Evolutionary conservation across 37 sponge, comb jelly and placozoan species (phyloP).

Genomic region (Chondrosia reniformis): DNA sequence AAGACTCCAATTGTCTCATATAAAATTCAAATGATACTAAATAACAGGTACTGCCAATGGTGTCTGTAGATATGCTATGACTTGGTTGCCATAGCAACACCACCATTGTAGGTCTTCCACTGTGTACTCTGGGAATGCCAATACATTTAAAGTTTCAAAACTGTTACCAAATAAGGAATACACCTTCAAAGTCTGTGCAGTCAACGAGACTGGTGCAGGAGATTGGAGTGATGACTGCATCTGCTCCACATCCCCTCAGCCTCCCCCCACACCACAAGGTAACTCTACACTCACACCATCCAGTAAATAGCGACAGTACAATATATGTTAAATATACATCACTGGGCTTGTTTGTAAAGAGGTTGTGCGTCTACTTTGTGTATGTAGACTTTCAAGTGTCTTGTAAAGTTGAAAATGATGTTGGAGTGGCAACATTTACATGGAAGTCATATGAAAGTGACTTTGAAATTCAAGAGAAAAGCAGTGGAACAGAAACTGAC

Average conservation of each 20-base stretch:
- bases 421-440: too few relatives aligned
- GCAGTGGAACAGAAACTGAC: too few relatives aligned
- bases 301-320: too few relatives aligned
- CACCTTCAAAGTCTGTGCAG: constrained; percentile 44
- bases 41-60: neutral
- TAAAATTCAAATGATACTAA: constrained; percentile 30
- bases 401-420: too few relatives aligned
- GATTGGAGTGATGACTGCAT: constrained; percentile 40
- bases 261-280: constrained; percentile 55
- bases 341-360: too few relatives aligned
- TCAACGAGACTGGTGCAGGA: constrained; percentile 55
- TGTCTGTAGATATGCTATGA: neutral
- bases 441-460: too few relatives aligned
- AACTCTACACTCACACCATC: too few relatives aligned
- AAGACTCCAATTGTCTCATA: constrained; percentile 10
- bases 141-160: constrained; percentile 25
- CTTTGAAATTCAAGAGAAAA: too few relatives aligned
- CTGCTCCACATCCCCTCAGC: constrained; percentile 44
- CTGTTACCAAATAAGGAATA: constrained; percentile 47
- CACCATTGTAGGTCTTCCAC: constrained; percentile 33
- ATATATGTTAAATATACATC: too few relatives aligned
- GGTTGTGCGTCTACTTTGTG: too few relatives aligned
- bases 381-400: too few relatives aligned
- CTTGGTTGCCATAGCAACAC: neutral
- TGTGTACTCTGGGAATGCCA: constrained; percentile 39